Base-by-base conservation (phyloP, 2,113 vertebrate species). In the Callaeas wilsoni region DNA sequence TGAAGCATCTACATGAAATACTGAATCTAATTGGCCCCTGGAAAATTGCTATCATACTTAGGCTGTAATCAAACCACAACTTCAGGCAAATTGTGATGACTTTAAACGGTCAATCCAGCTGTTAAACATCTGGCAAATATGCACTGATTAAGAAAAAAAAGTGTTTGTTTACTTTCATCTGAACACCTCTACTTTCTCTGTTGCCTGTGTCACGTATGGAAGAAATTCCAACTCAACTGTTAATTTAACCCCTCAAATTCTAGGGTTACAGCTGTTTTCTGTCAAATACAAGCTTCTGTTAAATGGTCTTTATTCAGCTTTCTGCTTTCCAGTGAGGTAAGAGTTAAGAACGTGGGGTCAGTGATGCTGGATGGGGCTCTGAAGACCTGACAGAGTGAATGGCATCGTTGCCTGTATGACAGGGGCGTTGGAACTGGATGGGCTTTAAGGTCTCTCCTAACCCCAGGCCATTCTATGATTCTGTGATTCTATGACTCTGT, bases 41-140 rank as follows among this genome's bases (percentile, higher is more conserved):
- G 64, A 84, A 95, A 84, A 79, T 20, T 30, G n/a, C 16, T 30
- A 29, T 95, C 74, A 60, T 49, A n/a, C 32, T 56, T 46, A 86
- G 82, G 47, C 64, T 96, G 79, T 49, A 94, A 93, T 91, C 75
- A 96, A 96, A 65, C 63, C 53, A 86, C 56, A 47, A 46, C 71
- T 85, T 91, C 91, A 93, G 57, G 33, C 82, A 94, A 80, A 77
- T 74, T 84, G 62, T 94, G 94, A 69, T 82, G 64, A 91, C 74
- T 94, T 93, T 29, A 87, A 89, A 93, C 29, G 50, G 35, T 84
- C 82, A 57, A 75, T 56, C 50, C 78, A 84, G 23, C 81, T 84
- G 73, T 80, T 73, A 90, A 95, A 78, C 79, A 74, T 35, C 56
- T 63, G 64, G 32, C 2, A 3, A 95, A 85, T 70, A 81, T 16